A percentile compares a stretch with the other conserved stretches of the same genome.
Evolutionary conservation across 2,113 vertebrate genomes (phyloP).

Genomic region (Emydocephalus ijimae): DNA sequence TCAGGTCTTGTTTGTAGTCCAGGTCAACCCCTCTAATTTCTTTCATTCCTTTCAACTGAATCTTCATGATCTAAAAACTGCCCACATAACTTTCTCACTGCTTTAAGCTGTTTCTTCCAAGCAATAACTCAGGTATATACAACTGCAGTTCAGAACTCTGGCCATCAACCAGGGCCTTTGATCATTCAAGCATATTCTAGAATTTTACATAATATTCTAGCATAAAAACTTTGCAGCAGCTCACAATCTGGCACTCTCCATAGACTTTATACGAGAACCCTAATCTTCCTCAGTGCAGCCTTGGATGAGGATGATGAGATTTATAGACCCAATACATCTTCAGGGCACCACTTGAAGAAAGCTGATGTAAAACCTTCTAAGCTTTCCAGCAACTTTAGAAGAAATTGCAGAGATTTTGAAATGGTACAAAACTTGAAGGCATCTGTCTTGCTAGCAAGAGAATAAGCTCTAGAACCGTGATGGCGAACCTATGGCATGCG

Average conservation of each 20-base stretch:
- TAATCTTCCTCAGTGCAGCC: neutral
- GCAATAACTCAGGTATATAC: neutral
- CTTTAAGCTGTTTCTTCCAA: constrained; percentile 39
- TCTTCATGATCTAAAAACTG: neutral
- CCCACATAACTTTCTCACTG: constrained; percentile 4
- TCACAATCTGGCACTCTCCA: neutral
- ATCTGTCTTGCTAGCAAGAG: neutral
- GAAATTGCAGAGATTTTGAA: constrained; percentile 28
- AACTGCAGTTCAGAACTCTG: neutral
- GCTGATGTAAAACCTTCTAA: neutral
- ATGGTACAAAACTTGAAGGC: constrained; percentile 17
- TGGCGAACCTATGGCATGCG: too few relatives aligned
- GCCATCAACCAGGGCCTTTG: neutral
- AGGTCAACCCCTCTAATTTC: constrained; percentile 28
- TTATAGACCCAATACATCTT: neutral
- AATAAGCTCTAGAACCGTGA: neutral
- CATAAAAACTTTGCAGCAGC: neutral
- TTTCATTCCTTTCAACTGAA: neutral
- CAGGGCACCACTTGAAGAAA: neutral
- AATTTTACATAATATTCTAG: neutral
- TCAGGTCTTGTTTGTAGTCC: constrained; percentile 35
- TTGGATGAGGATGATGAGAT: neutral
- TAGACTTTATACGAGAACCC: neutral
- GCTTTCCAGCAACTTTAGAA: neutral
- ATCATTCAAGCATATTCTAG: neutral